Conservation (phyloP, 2,113 vertebrate species). For the Grus americana region DNA sequence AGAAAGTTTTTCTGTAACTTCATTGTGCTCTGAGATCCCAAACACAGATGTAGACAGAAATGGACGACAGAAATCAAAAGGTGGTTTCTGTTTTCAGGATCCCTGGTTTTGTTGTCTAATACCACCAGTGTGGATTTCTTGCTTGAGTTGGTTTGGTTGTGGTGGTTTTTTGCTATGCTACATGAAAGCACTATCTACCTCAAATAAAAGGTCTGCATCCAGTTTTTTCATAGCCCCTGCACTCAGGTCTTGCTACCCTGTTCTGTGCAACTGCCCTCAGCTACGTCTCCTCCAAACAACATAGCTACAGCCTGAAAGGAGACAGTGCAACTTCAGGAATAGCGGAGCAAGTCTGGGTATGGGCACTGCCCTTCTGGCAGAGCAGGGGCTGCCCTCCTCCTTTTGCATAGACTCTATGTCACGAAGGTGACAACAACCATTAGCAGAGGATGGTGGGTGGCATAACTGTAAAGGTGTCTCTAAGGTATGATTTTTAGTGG, state of each 20-base stretch:
- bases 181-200: neutral
- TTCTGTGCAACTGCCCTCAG: neutral
- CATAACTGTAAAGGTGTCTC: neutral
- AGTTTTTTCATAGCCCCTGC: neutral
- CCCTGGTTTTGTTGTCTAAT: neutral
- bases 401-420: neutral
- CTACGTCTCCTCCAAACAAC: neutral
- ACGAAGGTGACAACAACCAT: rapidly evolving
- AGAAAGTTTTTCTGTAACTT: neutral
- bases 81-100: neutral
- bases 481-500: neutral
- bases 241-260: neutral
- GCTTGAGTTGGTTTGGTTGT: neutral
- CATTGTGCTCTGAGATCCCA: neutral
- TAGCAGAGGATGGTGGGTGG: neutral
- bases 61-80: neutral
- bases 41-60: neutral
- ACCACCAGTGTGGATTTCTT: neutral
- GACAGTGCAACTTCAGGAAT: neutral
- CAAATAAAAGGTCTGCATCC: neutral
- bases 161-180: rapidly evolving
- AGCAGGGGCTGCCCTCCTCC: neutral
- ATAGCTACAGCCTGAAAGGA: neutral
- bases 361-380: neutral
- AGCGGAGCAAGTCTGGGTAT: neutral